Conservation (phyloP, 2,888 invertebrate genomes). For the Pherbina coryleti region DNA sequence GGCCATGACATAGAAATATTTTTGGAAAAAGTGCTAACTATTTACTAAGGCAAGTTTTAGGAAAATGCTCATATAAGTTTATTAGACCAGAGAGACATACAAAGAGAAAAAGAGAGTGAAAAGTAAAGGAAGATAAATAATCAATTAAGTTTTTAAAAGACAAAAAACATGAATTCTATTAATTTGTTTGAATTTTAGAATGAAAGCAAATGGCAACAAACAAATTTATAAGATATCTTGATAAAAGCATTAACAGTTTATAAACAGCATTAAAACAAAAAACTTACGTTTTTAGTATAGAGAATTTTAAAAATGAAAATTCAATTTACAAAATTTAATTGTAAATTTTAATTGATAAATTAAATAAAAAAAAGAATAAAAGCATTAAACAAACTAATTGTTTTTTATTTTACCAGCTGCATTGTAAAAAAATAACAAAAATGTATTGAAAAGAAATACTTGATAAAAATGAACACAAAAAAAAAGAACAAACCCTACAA, state of each 20-base stretch:
- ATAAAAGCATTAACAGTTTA: not conserved
- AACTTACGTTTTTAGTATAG: constrained; percentile 11
- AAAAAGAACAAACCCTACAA: no score
- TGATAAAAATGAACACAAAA: no score
- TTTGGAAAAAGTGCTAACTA: no score
- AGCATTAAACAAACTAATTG: not conserved
- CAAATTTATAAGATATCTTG: not conserved
- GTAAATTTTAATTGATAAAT: not conserved
- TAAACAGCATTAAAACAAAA: not conserved
- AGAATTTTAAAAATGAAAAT: not conserved
- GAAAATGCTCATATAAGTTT: no score
- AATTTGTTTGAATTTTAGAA: not conserved
- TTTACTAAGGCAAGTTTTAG: no score
- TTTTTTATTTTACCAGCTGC: not conserved
- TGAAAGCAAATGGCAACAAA: not conserved
- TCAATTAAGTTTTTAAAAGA: constrained; percentile 3
- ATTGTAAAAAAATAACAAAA: no score
- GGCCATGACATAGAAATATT: no score
- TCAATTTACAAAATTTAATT: not conserved
- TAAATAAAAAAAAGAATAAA: constrained; percentile 5
- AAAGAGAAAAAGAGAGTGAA: no score
- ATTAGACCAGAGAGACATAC: no score
- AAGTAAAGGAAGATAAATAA: no score
- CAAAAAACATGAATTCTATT: not conserved
- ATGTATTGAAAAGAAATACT: no score